Percentiles rank a stretch among this genome's conserved stretches.
These are phyloP conservation scores for Heteractis magnifica DNA, from an alignment of 92 coral and sea anemone genomes.

Conservation along the genomic window DNA sequence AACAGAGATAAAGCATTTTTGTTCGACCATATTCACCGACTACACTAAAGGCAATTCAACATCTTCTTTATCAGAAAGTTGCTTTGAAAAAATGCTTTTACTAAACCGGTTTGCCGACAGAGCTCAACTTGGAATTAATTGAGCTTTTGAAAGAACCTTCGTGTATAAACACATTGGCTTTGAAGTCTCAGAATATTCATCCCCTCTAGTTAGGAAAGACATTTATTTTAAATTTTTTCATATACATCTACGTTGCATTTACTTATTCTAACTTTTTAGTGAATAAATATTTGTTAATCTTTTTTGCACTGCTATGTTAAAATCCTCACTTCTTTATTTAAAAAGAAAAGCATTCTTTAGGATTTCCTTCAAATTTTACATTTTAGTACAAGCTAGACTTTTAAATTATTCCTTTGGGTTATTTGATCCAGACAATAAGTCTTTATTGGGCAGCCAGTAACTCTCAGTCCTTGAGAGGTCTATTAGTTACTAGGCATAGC, in stretches of 20 bases:
- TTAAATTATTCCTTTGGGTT: background rate
- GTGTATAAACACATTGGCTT: background rate
- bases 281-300: background rate
- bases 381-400: too few relatives aligned
- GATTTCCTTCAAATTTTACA: too few relatives aligned
- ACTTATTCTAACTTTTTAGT: too few relatives aligned
- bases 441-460: background rate
- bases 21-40: background rate
- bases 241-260: too few relatives aligned
- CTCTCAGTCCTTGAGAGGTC: background rate
- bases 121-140: background rate
- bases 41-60: conserved; percentile 19
- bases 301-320: background rate
- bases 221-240: background rate
- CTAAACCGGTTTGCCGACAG: background rate
- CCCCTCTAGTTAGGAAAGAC: background rate
- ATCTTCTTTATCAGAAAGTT: background rate
- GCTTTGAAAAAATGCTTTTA: background rate
- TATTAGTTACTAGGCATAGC: background rate
- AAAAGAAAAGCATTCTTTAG: background rate
- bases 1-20: background rate
- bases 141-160: background rate
- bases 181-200: background rate
- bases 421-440: background rate
- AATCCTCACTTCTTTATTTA: background rate